Base-by-base conservation (phyloP, 1,140 invertebrate species). In the Bombus difficillimus region DNA sequence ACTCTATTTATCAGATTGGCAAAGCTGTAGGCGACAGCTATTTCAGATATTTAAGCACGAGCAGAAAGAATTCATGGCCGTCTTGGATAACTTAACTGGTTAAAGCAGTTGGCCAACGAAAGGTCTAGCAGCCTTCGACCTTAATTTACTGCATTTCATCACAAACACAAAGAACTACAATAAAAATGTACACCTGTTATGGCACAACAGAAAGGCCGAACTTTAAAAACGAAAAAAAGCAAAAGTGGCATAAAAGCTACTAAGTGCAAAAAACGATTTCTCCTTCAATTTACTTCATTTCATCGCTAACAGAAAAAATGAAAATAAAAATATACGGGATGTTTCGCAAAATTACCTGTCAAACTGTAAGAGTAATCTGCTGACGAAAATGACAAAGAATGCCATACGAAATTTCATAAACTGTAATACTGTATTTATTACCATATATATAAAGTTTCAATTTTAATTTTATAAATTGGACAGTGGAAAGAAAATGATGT, bases 21-120 rank as follows among this genome's bases (percentile, higher is more conserved):
- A 22, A 32, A 12, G 22, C 47, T 57, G 73, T 57, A 76, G 47
- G 43, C 74, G 74, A 76, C 74, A 59, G 74, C 74, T 37, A 76
- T 57, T 76, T 76, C 74, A 57, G 74, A 76, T 76, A 76, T 76
- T 47, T 57, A 76, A 76, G 34, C 53, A 12, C 32, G 12, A 53
- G 47, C 41, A 34, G 43, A 75, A 53, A 75, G 73, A 53, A 75
- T 75, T 75, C 73, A 75, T 34, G 73, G 43, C 18, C 73, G 41
- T 53, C 72, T 47, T 32, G 39, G 43, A 41, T 34, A 53, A 57
- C 47, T 75, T 53, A 47, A 34, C 73, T 34, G 34, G 32, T 47
- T 37, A 13, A 53, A 22, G n/a, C 73, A 34, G 32, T 53, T n/a
- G 32, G 18, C 43, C 39, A 75, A 75, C 73, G 39, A 75, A 53